Evolutionary conservation across 2,113 vertebrate genomes (phyloP).

Genomic region (Diphyllodes magnificus): DNA sequence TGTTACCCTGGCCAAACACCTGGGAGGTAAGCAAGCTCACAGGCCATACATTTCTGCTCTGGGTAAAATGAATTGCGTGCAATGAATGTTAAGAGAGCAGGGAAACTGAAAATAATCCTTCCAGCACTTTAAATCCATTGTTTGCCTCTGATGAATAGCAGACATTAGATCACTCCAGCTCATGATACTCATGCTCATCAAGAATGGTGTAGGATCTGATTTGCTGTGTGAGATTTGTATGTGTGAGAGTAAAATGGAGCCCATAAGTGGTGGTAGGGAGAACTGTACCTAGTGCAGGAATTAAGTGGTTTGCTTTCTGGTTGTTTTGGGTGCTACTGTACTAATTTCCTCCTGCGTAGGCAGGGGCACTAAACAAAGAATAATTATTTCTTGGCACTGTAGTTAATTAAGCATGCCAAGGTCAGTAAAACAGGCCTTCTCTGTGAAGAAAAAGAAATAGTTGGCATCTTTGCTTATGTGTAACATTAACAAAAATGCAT

Average conservation of each 20-base stretch:
- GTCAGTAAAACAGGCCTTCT: neutral
- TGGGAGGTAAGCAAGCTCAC: neutral
- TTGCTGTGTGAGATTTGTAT: too few relatives aligned
- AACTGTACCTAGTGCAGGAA: neutral
- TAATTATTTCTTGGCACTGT: neutral
- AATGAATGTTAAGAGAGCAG: neutral
- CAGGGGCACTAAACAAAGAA: neutral
- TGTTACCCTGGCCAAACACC: neutral
- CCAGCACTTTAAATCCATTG: neutral
- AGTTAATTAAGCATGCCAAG: neutral
- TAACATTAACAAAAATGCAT: neutral
- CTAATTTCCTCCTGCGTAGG: neutral
- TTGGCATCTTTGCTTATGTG: neutral
- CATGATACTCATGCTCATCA: neutral
- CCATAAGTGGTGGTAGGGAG: neutral
- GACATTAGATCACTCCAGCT: neutral
- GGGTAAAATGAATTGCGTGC: neutral
- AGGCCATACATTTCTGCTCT: neutral
- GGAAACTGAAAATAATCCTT: neutral
- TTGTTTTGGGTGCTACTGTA: neutral
- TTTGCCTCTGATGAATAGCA: neutral
- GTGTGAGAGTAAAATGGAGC: neutral
- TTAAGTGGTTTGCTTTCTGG: neutral
- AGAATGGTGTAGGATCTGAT: neutral
- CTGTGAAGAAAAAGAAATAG: neutral